Evolutionary conservation across 1,140 invertebrate genomes (phyloP).

Genomic region (Xylocopa sonorina): DNA sequence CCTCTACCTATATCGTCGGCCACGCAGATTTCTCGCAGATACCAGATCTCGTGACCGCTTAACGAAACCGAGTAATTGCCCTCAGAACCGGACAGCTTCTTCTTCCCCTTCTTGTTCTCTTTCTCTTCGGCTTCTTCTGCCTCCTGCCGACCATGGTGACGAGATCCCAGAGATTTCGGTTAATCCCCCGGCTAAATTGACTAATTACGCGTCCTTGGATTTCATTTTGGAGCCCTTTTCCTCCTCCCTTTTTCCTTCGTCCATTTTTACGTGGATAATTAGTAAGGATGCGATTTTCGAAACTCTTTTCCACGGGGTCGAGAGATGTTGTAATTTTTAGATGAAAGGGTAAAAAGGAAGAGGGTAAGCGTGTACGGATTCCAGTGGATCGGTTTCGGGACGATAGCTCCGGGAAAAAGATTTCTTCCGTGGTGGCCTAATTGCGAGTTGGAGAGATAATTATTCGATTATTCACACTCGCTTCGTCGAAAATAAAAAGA

Average conservation of each 20-base stretch:
- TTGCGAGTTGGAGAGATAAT: conserved; percentile 71
- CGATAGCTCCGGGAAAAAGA: conserved; percentile 61
- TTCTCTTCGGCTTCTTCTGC: neutral
- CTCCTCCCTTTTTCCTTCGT: neutral
- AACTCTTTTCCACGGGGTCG: too few relatives aligned
- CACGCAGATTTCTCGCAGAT: conserved; percentile 62
- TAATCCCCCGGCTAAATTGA: conserved; percentile 19
- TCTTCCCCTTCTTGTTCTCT: neutral
- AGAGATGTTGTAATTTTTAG: neutral
- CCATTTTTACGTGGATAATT: too few relatives aligned
- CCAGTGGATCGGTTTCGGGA: conserved; percentile 46
- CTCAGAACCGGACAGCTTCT: conserved; percentile 25
- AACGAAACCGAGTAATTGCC: conserved; percentile 74
- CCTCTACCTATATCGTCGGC: too few relatives aligned
- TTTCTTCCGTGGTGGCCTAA: conserved; percentile 72
- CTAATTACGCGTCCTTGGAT: neutral
- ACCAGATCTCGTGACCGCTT: conserved; percentile 30
- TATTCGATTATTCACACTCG: conserved; percentile 77
- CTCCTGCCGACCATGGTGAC: conserved; percentile 9
- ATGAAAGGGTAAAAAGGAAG: conserved; percentile 38
- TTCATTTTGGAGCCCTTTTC: neutral
- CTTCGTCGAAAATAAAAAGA: conserved; percentile 70
- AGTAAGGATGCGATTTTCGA: too few relatives aligned
- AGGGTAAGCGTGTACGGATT: conserved; percentile 10
- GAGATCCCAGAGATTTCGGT: conserved; percentile 29